A percentile compares a stretch with the other conserved stretches of the same genome.
phyloP scores from a whole-genome alignment of 2,797 vertebrate genomes.

The Alosa sapidissima region DNA sequence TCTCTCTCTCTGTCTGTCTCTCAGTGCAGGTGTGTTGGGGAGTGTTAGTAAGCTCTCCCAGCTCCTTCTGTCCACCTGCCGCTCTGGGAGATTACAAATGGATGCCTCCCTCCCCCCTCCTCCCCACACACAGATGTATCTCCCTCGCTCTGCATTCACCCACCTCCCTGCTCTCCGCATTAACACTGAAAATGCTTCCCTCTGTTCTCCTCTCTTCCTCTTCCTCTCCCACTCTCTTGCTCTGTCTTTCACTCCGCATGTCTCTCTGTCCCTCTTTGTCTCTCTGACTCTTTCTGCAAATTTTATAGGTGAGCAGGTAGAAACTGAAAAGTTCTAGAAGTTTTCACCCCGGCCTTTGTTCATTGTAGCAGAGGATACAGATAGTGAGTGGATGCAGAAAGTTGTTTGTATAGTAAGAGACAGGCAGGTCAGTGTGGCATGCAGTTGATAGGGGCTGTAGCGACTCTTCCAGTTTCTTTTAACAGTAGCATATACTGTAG shows the following conservation, averaged over 20 bases:
- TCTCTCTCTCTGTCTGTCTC: not conserved
- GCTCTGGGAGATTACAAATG: not conserved
- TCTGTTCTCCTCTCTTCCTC: not conserved
- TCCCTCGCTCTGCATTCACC: not conserved
- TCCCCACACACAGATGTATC: not conserved
- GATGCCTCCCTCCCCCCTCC: not conserved
- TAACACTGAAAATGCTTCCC: not conserved
- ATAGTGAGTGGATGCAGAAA: not conserved
- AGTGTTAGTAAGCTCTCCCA: not conserved
- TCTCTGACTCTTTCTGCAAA: not conserved
- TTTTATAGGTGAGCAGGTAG: too few relatives aligned
- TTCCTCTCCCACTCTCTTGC: not conserved
- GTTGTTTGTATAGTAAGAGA: not conserved
- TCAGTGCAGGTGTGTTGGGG: slow-evolving; percentile 23
- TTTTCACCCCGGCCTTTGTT: not conserved
- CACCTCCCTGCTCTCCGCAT: not conserved
- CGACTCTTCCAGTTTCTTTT: too few relatives aligned
- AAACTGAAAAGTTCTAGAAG: not conserved
- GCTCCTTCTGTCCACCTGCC: slow-evolving; percentile 61
- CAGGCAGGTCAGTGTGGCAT: not conserved
- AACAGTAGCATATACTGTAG: too few relatives aligned
- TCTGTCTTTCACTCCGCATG: not conserved
- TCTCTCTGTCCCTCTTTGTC: not conserved
- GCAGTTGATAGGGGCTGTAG: not conserved
- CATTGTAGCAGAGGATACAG: not conserved